A percentile compares a stretch with the other conserved stretches of the same genome.
Conservation (phyloP, 2,888 invertebrate species). For the Scaeva pyrastri region DNA sequence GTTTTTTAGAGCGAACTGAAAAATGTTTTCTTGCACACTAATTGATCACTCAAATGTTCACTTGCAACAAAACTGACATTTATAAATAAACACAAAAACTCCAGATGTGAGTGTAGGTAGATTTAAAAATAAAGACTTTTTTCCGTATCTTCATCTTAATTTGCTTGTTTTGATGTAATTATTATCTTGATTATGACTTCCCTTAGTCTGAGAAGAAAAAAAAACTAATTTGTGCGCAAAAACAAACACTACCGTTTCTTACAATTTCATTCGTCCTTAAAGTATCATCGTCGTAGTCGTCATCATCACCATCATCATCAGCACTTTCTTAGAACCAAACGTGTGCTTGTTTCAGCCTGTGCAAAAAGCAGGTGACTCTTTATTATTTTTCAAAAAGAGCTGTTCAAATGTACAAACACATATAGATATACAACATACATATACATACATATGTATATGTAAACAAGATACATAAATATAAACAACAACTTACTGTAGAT, state of each 20-base stretch:
- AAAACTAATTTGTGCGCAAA: conserved; percentile 3
- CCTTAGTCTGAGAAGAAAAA: not conserved
- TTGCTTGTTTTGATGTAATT: conserved; percentile 10
- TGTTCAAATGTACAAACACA: not conserved
- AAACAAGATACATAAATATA: not conserved
- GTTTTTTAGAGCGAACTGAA: no score
- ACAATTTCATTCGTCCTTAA: not conserved
- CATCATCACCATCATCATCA: not conserved
- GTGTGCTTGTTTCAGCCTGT: not conserved
- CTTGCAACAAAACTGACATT: no score
- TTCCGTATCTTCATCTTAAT: not conserved
- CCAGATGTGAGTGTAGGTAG: no score
- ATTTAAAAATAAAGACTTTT: no score
- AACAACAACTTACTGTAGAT: not conserved
- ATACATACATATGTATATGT: not conserved
- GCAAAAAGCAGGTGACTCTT: conserved; percentile 29
- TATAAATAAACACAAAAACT: no score
- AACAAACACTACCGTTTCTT: not conserved
- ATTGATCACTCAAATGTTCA: no score
- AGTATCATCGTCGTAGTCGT: no score
- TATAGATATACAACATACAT: not conserved
- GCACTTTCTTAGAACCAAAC: conserved; percentile 21
- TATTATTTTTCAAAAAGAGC: conserved; percentile 30
- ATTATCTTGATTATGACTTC: conserved; percentile 30
- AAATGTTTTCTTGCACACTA: no score